phyloP scores from a whole-genome alignment of 2,113 vertebrate species.

The Epinephelus cyanopodus region DNA sequence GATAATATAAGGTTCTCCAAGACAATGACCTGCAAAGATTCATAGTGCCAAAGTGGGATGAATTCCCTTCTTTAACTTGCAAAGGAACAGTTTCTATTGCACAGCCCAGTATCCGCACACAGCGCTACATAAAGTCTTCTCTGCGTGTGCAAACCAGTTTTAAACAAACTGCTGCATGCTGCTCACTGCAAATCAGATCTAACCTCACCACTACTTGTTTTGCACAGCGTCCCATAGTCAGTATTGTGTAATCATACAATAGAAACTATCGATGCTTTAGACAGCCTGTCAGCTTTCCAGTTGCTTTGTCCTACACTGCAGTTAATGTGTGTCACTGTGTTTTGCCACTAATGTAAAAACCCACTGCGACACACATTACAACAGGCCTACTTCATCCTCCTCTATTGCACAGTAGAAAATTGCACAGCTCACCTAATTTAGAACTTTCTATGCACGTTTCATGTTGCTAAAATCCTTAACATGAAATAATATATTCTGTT shows the following conservation, averaged over 20 bases:
- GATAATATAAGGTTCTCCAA: neutral
- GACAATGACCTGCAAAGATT: slow-evolving; percentile 1
- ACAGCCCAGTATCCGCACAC: neutral
- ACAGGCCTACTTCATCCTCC: neutral
- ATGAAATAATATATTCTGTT: slow-evolving; percentile 37
- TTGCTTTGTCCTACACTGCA: neutral
- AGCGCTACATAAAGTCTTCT: neutral
- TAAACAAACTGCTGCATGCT: neutral
- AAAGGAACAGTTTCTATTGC: neutral
- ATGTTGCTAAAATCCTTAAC: slow-evolving; percentile 37
- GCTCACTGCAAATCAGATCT: neutral
- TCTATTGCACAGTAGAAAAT: slow-evolving; percentile 47
- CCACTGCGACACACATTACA: neutral
- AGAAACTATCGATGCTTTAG: slow-evolving; percentile 5
- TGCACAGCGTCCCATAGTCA: slow-evolving; percentile 7
- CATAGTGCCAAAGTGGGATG: neutral
- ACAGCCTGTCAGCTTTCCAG: slow-evolving; percentile 15
- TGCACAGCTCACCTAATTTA: slow-evolving; percentile 25
- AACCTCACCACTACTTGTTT: neutral
- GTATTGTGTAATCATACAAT: neutral
- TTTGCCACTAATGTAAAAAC: slow-evolving; percentile 28
- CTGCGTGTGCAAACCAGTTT: slow-evolving; percentile 13
- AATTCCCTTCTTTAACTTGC: neutral
- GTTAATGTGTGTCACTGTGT: slow-evolving; percentile 17
- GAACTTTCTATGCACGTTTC: slow-evolving; percentile 1